Conservation (phyloP, 2,113 vertebrate genomes). For the Machaerirhynchus nigripectus region DNA sequence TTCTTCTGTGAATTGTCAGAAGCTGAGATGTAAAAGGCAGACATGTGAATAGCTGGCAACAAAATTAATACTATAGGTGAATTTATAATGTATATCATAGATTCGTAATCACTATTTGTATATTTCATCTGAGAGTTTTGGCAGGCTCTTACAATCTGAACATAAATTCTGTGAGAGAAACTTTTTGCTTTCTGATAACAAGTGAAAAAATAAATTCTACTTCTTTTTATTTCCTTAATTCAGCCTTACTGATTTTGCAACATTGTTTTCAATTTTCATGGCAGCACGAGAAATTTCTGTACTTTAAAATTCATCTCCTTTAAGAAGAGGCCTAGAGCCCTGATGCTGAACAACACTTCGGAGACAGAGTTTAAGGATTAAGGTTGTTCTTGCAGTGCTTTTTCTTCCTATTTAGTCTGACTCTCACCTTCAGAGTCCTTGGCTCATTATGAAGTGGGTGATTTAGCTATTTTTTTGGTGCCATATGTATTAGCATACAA, state of each 20-base stretch:
- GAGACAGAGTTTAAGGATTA: not conserved
- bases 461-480: not conserved
- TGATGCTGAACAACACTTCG: not conserved
- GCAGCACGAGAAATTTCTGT: not conserved
- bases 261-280: not conserved
- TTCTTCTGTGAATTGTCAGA: not conserved
- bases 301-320: not conserved
- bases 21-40: not conserved
- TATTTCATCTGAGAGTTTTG: not conserved
- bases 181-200: not conserved
- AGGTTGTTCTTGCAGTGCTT: not conserved
- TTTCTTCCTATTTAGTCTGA: not conserved
- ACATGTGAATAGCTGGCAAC: not conserved
- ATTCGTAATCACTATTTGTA: not conserved
- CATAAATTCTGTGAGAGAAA: not conserved
- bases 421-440: not conserved
- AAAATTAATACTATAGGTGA: not conserved
- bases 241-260: not conserved
- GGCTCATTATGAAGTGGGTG: not conserved
- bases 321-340: not conserved
- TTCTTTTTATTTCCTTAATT: not conserved
- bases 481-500: fast-evolving
- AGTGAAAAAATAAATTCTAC: not conserved
- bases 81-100: not conserved
- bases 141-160: not conserved